Conservation (phyloP, 2,113 vertebrate genomes). For the Nansenia antarctica region DNA sequence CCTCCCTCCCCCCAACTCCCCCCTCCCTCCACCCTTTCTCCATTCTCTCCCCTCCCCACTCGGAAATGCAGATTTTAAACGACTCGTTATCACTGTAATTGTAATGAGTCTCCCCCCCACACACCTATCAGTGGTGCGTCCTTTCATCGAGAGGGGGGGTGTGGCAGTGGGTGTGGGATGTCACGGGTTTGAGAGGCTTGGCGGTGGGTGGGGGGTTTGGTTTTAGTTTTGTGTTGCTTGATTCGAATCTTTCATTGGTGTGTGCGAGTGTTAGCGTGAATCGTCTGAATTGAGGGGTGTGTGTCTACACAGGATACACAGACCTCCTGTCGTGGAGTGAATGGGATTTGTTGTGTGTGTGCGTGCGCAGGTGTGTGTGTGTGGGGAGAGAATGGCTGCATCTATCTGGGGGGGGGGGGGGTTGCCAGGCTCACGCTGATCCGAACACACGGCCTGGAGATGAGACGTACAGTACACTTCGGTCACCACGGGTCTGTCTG, state of each 20-base stretch:
- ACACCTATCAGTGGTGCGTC: no score
- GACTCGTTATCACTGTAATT: constrained; percentile 40
- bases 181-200: neutral
- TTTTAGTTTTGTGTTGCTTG: neutral
- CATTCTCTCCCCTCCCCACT: constrained; percentile 1
- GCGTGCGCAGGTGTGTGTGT: neutral
- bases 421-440: neutral
- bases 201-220: neutral
- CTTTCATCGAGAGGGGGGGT: no score
- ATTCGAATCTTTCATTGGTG: neutral
- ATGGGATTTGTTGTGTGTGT: neutral
- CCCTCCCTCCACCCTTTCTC: constrained; percentile 2
- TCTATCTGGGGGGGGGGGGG: neutral
- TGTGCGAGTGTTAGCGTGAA: neutral
- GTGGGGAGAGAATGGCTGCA: neutral
- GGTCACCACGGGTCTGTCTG: no score
- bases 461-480: no score
- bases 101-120: constrained; percentile 39
- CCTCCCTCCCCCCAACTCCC: no score
- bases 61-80: constrained; percentile 40
- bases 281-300: neutral
- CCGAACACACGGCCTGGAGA: neutral
- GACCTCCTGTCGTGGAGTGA: neutral
- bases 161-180: neutral
- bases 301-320: neutral